Conservation (phyloP, 1,140 invertebrate genomes). For the Drosophila nebulosa region DNA sequence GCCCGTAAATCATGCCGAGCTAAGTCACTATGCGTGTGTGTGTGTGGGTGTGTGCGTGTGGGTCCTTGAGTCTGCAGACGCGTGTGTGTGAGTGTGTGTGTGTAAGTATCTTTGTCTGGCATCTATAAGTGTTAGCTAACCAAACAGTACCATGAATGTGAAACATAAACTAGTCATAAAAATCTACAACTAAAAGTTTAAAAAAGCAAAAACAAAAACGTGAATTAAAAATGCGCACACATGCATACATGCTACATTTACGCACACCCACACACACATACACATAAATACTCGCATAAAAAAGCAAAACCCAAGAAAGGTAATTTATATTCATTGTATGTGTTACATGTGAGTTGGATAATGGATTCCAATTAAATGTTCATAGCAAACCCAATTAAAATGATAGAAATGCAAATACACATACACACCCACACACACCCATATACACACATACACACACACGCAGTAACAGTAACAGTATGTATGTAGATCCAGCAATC, state of each 20-base stretch:
- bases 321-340: conserved; percentile 42
- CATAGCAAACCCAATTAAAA: conserved; percentile 66
- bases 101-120: background rate
- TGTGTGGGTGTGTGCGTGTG: background rate
- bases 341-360: conserved; percentile 60
- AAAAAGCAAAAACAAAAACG: conserved; percentile 35
- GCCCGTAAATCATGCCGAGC: background rate
- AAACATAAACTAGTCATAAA: conserved; percentile 38
- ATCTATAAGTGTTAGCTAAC: conserved; percentile 2
- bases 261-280: background rate
- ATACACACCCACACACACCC: background rate
- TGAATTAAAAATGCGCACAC: conserved; percentile 19
- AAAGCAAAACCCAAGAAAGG: conserved; percentile 23
- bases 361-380: conserved; percentile 70
- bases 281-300: conserved; percentile 17
- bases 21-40: background rate
- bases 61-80: background rate
- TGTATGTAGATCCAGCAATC: background rate
- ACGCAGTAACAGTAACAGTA: background rate
- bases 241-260: background rate
- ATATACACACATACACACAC: conserved; percentile 22
- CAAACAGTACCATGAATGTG: conserved; percentile 44
- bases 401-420: conserved; percentile 41
- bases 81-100: background rate
- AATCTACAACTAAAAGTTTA: conserved; percentile 39